Conservation (phyloP, 2,888 invertebrate species). For the Sympetrum striolatum region DNA sequence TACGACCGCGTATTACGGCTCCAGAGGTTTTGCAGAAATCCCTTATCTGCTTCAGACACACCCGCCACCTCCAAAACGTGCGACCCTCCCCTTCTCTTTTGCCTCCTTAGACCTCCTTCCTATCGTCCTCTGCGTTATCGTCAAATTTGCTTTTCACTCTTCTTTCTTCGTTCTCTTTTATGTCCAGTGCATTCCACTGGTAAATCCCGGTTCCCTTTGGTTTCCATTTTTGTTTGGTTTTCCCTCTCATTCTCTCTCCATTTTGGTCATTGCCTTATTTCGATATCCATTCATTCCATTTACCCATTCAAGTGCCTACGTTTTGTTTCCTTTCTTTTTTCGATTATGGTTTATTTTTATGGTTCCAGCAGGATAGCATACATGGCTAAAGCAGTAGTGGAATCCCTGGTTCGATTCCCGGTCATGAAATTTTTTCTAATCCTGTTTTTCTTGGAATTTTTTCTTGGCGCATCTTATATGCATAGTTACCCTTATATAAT, state of each 20-base stretch:
- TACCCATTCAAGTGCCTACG: too few relatives aligned
- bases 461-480: too few relatives aligned
- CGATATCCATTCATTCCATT: too few relatives aligned
- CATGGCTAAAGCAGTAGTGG: too few relatives aligned
- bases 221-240: neutral
- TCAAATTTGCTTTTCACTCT: neutral
- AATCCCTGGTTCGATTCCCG: too few relatives aligned
- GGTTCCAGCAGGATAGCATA: too few relatives aligned
- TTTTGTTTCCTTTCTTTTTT: too few relatives aligned
- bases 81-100: neutral
- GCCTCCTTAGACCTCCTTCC: neutral
- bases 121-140: neutral
- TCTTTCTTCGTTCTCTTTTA: neutral
- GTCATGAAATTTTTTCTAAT: too few relatives aligned
- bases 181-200: neutral
- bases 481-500: too few relatives aligned
- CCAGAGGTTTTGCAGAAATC: slow-evolving; percentile 37
- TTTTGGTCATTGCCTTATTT: neutral
- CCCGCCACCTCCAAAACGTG: slow-evolving; percentile 23
- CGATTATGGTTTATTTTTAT: too few relatives aligned
- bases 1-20: slow-evolving; percentile 29
- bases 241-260: neutral
- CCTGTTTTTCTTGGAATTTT: too few relatives aligned
- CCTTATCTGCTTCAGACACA: slow-evolving; percentile 38
- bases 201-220: neutral